Base-by-base conservation (phyloP, 2,113 vertebrate species). In the Tor tambroides region DNA sequence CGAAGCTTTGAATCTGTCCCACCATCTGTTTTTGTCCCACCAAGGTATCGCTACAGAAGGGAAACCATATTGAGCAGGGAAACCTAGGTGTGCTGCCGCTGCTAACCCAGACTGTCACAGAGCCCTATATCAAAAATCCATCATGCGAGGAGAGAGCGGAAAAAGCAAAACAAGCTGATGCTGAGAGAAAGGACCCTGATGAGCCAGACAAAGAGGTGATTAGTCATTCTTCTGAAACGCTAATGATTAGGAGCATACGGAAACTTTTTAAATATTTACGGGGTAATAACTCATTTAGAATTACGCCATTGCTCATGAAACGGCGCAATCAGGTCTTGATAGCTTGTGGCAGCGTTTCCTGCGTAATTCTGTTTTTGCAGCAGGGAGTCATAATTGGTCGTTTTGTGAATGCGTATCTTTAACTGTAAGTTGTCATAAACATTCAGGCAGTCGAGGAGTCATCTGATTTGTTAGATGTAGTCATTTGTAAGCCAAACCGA, bases 251-350 rank as follows among this genome's bases (percentile, higher is more conserved):
- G 88, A 94, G 89, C 76, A 90, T 88, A 88, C 87, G 91, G 93
- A 91, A 91, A 92, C 84, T 87, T 92, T 94, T 94, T 91, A 93
- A 94, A 94, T 94, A 94, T 94, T 95, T 94, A 94, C 90, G 93
- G 86, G 88, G 90, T 89, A 90, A 92, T 93, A 91, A 93, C 92
- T 94, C 92, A 94, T 79, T 82, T 87, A 76, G n/a, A 90, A 90
- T 89, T 92, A 92, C 90, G 88, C 92, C 92, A 91, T 91, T 92
- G 92, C 88, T 83, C 59, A 43, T 65, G 59, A 81, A 43, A 65
- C 4, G 26, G 59, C 15, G 30, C 59, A 76, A 76, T 76, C 35
- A 63, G 63, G 8, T 32, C 28, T 83, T 35, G 43, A 83, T 83
- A 26, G 56, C 8, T 41, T 17, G 59, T 78, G 56, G 79, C 56